A percentile compares a stretch with the other conserved stretches of the same genome.
Evolutionary conservation across 1,140 invertebrate species (phyloP).

Genomic region (Stegodyphus mimosarum): DNA sequence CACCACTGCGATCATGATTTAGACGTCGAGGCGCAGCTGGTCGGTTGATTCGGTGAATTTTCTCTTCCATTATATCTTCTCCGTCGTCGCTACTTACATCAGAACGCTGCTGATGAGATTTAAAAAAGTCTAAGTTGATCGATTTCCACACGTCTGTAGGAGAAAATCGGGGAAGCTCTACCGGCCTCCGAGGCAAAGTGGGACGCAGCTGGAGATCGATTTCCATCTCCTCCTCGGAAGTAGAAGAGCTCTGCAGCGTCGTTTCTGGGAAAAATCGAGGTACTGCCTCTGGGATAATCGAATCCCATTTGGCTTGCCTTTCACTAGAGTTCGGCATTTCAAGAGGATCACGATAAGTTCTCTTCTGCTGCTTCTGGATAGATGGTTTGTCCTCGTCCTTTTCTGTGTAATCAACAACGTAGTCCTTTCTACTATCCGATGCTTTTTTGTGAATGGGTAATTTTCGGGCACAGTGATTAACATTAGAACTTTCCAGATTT

Average conservation of each 20-base stretch:
- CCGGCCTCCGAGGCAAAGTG: slow-evolving; percentile 80
- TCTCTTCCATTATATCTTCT: slow-evolving; percentile 70
- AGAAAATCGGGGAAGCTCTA: slow-evolving; percentile 81
- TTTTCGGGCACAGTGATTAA: slow-evolving; percentile 18
- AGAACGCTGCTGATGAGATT: slow-evolving; percentile 49
- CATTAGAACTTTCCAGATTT: neutral
- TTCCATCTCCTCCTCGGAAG: slow-evolving; percentile 66
- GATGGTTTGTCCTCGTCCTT: slow-evolving; percentile 1
- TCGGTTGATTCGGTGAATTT: slow-evolving; percentile 71
- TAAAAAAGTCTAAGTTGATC: slow-evolving; percentile 68
- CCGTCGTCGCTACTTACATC: slow-evolving; percentile 64
- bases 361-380: neutral
- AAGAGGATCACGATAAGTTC: neutral
- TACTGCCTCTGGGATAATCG: slow-evolving; percentile 17
- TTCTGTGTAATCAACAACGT: neutral
- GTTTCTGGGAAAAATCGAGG: slow-evolving; percentile 8
- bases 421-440: slow-evolving; percentile 23
- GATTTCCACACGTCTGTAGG: slow-evolving; percentile 83
- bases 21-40: slow-evolving; percentile 70
- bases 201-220: slow-evolving; percentile 80
- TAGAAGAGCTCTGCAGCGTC: slow-evolving; percentile 9
- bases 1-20: slow-evolving; percentile 77
- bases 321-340: neutral
- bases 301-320: slow-evolving; percentile 35
- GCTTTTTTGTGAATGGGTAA: slow-evolving; percentile 8